These are phyloP conservation scores for Drosophila punjabiensis DNA, from an alignment of 1,140 invertebrate genomes.

Conservation along the genomic window DNA sequence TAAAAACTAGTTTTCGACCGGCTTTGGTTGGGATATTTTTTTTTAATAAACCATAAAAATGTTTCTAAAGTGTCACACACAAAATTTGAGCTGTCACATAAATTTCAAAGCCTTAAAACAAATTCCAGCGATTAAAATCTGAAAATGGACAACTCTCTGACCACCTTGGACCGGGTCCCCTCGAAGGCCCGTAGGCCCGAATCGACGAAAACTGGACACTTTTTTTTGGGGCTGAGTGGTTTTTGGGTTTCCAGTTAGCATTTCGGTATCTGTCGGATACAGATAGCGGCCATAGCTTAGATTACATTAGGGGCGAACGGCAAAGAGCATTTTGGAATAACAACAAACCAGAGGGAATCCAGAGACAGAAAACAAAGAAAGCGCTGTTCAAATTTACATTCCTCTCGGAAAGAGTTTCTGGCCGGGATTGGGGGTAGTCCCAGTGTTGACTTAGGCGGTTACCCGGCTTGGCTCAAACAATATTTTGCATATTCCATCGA, in stretches of 20 bases:
- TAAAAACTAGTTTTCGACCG: constrained; percentile 66
- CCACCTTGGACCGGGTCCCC: constrained; percentile 38
- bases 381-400: constrained; percentile 72
- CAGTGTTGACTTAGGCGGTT: constrained; percentile 76
- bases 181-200: constrained; percentile 13
- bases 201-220: constrained; percentile 10
- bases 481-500: constrained; percentile 82
- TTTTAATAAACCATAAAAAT: constrained; percentile 67
- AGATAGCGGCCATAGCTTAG: constrained; percentile 39
- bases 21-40: constrained; percentile 44
- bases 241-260: constrained; percentile 6
- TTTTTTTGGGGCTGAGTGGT: constrained; percentile 46
- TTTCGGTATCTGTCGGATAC: constrained; percentile 48
- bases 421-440: constrained; percentile 21
- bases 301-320: constrained; percentile 41
- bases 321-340: constrained; percentile 42
- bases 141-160: constrained; percentile 43
- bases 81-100: constrained; percentile 74
- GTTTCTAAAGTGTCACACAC: constrained; percentile 77
- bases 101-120: constrained; percentile 58
- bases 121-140: constrained; percentile 73
- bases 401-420: constrained; percentile 55
- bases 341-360: constrained; percentile 20
- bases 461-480: constrained; percentile 47
- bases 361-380: constrained; percentile 55